A percentile compares a stretch with the other conserved stretches of the same genome.
Conservation (phyloP, 2,797 vertebrate genomes). For the Psittacula echo region DNA sequence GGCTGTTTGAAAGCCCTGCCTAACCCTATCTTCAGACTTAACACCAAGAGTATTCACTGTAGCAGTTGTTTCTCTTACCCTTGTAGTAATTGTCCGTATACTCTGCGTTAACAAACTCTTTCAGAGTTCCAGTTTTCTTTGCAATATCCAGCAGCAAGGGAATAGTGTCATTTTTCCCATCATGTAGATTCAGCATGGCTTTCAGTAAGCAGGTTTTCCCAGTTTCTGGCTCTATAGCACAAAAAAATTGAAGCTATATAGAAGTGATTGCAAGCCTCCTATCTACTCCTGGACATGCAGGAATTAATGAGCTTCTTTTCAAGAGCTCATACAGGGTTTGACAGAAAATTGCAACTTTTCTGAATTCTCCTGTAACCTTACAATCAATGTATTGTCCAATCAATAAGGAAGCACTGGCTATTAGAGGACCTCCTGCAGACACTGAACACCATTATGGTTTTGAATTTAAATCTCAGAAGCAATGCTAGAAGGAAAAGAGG, state of each 20-base stretch:
- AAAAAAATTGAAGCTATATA: neutral
- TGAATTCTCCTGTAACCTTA: neutral
- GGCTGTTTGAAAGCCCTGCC: neutral
- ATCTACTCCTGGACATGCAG: neutral
- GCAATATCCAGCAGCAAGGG: slow-evolving; percentile 87
- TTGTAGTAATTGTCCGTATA: slow-evolving; percentile 89
- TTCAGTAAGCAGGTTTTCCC: slow-evolving; percentile 93
- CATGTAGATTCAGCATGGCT: slow-evolving; percentile 89
- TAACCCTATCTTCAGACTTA: neutral
- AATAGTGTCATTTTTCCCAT: slow-evolving; percentile 87
- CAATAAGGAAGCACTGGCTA: neutral
- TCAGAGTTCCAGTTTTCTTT: slow-evolving; percentile 83
- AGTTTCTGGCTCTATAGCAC: slow-evolving; percentile 82
- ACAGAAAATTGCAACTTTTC: neutral
- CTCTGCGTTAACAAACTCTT: slow-evolving; percentile 87
- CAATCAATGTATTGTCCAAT: neutral
- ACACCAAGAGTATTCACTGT: neutral
- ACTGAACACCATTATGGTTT: neutral
- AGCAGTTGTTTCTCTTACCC: slow-evolving; percentile 75
- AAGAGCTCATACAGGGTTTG: neutral
- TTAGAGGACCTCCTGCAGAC: neutral
- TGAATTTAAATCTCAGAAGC: neutral
- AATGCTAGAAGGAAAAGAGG: neutral
- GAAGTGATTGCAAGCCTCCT: neutral
- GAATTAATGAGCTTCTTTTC: neutral